Evolutionary conservation across 2,888 invertebrate species (phyloP).

Genomic region (Eupeodes latifasciatus): DNA sequence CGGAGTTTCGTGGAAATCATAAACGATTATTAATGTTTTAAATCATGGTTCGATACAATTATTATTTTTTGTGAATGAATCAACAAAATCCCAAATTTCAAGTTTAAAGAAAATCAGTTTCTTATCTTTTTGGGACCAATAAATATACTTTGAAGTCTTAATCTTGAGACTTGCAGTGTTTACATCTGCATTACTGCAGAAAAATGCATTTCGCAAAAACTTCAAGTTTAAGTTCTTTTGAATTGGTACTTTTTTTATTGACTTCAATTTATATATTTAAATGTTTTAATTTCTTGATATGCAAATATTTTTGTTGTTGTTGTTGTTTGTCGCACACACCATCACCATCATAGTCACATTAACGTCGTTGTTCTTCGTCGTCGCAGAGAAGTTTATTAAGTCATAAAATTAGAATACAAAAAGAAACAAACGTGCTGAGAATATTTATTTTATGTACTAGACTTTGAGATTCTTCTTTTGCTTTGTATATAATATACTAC

Average conservation of each 20-base stretch:
- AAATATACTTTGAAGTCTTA: not conserved
- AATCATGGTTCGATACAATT: too few relatives aligned
- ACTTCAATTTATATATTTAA: conserved; percentile 49
- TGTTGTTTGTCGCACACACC: not conserved
- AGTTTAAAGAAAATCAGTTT: too few relatives aligned
- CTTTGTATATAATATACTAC: not conserved
- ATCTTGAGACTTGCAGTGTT: not conserved
- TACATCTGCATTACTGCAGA: not conserved
- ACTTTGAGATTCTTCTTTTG: not conserved
- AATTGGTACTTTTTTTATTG: conserved; percentile 27
- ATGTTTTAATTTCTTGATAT: conserved; percentile 37
- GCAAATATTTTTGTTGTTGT: not conserved
- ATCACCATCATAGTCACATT: conserved; percentile 66
- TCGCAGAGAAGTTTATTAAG: conserved; percentile 70
- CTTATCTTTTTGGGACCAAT: too few relatives aligned
- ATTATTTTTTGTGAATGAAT: too few relatives aligned
- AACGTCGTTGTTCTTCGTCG: conserved; percentile 30
- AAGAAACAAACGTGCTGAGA: conserved; percentile 61
- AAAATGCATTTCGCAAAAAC: conserved; percentile 1
- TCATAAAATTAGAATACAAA: conserved; percentile 72
- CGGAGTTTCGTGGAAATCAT: too few relatives aligned
- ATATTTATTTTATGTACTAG: conserved; percentile 31
- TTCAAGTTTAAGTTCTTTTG: not conserved
- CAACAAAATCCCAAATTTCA: too few relatives aligned
- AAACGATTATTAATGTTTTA: too few relatives aligned